These are phyloP conservation scores for Lissocephala sabroskyi DNA, from an alignment of 2,888 invertebrate genomes.

Conservation along the genomic window DNA sequence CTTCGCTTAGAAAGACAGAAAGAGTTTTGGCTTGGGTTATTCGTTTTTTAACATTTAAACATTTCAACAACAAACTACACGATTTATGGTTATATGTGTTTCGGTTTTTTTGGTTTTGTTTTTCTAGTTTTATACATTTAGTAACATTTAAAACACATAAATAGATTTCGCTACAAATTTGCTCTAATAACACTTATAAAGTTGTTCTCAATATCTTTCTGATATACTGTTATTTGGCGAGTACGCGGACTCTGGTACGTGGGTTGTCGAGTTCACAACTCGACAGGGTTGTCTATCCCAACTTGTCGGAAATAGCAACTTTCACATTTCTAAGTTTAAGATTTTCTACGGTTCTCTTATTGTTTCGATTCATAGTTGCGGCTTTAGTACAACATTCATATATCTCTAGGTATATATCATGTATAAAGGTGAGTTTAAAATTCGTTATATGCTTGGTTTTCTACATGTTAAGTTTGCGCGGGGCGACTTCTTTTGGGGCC, in stretches of 20 bases:
- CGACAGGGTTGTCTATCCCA: background rate
- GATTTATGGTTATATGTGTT: slow-evolving; percentile 9
- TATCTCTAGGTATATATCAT: too few species aligned
- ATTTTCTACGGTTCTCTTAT: too few species aligned
- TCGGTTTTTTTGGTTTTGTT: slow-evolving; percentile 23
- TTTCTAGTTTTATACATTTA: slow-evolving; percentile 19
- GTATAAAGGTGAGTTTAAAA: slow-evolving; percentile 27
- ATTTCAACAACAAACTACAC: slow-evolving; percentile 60
- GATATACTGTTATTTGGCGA: slow-evolving; percentile 2
- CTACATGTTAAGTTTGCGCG: too few species aligned
- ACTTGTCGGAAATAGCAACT: too few species aligned
- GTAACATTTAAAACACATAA: slow-evolving; percentile 63
- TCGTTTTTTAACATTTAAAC: slow-evolving; percentile 48
- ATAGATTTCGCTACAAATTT: slow-evolving; percentile 41
- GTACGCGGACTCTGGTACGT: slow-evolving; percentile 6
- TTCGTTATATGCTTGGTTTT: slow-evolving; percentile 34
- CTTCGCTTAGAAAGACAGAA: background rate
- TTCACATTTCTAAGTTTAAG: too few species aligned
- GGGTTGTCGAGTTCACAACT: slow-evolving; percentile 28
- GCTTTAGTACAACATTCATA: too few species aligned
- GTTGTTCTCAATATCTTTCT: slow-evolving; percentile 8
- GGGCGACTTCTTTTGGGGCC: too few species aligned
- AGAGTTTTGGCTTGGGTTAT: slow-evolving; percentile 7
- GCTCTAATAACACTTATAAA: slow-evolving; percentile 59
- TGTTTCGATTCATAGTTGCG: too few species aligned